Percentiles rank a stretch among this genome's conserved stretches.
phyloP scores from a whole-genome alignment of 1,140 invertebrate species.

The Rhynchophorus ferrugineus region DNA sequence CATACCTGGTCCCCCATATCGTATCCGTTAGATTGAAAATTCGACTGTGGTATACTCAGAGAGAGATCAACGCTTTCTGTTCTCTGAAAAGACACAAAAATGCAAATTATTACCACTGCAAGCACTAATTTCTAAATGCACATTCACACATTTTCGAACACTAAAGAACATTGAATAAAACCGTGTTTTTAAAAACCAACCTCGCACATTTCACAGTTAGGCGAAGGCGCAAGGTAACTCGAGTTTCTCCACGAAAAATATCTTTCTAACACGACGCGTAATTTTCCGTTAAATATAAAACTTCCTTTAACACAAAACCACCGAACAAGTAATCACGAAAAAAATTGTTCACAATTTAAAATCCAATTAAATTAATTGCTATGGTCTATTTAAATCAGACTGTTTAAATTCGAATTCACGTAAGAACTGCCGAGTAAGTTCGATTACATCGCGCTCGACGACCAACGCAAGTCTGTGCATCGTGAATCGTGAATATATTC shows the following conservation, averaged over 20 bases:
- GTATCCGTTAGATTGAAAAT: constrained; percentile 53
- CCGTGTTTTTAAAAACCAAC: not conserved
- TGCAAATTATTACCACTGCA: not conserved
- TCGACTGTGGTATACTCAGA: constrained; percentile 56
- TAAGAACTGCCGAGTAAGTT: not conserved
- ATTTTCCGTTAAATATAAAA: no score
- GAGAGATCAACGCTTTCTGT: constrained; percentile 66
- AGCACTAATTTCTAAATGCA: not conserved
- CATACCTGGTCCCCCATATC: constrained; percentile 70
- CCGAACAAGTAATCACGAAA: not conserved
- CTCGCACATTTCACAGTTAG: not conserved
- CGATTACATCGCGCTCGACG: constrained; percentile 1
- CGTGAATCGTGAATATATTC: constrained; percentile 1
- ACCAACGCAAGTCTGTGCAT: constrained; percentile 1
- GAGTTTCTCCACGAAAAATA: not conserved
- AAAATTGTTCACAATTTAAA: no score
- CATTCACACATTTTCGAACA: not conserved
- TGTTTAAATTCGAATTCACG: not conserved
- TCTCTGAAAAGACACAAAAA: constrained; percentile 49
- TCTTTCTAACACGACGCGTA: no score
- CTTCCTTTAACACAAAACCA: not conserved
- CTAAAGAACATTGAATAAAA: not conserved
- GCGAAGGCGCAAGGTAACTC: not conserved
- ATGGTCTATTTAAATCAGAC: not conserved
- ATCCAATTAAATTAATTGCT: no score